A percentile compares a stretch with the other conserved stretches of the same genome.
Conservation (phyloP, 2,797 vertebrate genomes). For the Novumbra hubbsi region DNA sequence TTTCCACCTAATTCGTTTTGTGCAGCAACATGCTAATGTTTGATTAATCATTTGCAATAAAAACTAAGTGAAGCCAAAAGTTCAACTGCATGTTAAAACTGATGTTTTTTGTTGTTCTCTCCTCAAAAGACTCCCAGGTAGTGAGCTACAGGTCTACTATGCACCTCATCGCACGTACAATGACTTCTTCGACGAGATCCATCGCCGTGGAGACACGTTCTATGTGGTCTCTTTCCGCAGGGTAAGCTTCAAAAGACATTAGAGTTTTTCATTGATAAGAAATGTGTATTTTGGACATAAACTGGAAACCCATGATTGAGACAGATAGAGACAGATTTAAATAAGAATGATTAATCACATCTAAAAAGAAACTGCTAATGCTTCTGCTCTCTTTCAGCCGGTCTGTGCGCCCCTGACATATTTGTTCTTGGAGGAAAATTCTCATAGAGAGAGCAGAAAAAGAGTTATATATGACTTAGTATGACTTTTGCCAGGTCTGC, state of each 20-base stretch:
- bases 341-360: constrained; percentile 14
- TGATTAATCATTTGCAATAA: not conserved
- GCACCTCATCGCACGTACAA: constrained; percentile 86
- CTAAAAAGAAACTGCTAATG: not conserved
- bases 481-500: not conserved
- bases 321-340: constrained; percentile 13
- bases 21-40: not conserved
- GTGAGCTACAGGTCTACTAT: constrained; percentile 92
- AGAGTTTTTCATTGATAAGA: not conserved
- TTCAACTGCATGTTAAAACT: not conserved
- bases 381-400: not conserved
- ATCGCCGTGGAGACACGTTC: constrained; percentile 89
- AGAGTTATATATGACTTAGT: not conserved
- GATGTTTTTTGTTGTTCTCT: not conserved
- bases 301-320: constrained; percentile 15
- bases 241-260: constrained; percentile 70
- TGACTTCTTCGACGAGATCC: constrained; percentile 91
- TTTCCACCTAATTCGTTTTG: not conserved
- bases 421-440: not conserved
- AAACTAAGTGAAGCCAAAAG: not conserved
- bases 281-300: constrained; percentile 12
- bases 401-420: not conserved
- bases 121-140: constrained; percentile 77
- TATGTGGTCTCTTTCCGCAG: constrained; percentile 96
- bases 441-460: not conserved